Percentiles rank a stretch among this genome's conserved stretches.
Evolutionary conservation across 2,888 invertebrate species (phyloP).

Genomic region (Liposcelis brunnea): DNA sequence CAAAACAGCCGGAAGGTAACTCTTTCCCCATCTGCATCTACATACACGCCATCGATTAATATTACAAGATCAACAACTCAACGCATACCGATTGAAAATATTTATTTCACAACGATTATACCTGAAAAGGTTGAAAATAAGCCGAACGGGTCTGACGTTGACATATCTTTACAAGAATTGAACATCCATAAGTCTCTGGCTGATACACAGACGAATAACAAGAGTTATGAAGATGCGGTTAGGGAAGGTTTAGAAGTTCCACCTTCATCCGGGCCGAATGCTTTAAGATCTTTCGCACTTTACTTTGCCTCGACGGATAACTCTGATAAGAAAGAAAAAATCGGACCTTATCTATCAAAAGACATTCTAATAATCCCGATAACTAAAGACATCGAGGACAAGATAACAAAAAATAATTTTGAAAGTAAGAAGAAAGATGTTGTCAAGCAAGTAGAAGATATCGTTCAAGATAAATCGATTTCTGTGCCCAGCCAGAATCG

Average conservation of each 20-base stretch:
- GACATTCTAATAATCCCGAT: slow-evolving; percentile 4
- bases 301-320: slow-evolving; percentile 60
- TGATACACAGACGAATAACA: neutral
- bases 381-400: neutral
- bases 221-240: slow-evolving; percentile 27
- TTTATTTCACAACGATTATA: slow-evolving; percentile 5
- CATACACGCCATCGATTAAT: slow-evolving; percentile 11
- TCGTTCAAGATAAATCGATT: neutral
- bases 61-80: slow-evolving; percentile 11
- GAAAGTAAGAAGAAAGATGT: neutral
- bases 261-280: slow-evolving; percentile 57
- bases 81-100: slow-evolving; percentile 14
- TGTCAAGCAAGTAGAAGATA: slow-evolving; percentile 1
- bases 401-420: neutral
- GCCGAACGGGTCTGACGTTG: neutral
- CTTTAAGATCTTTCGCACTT: slow-evolving; percentile 57
- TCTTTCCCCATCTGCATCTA: too few relatives aligned
- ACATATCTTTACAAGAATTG: slow-evolving; percentile 38
- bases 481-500: neutral
- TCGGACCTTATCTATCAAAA: neutral
- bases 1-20: neutral
- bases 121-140: slow-evolving; percentile 2
- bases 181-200: slow-evolving; percentile 16
- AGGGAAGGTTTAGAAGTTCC: slow-evolving; percentile 50
- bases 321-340: slow-evolving; percentile 20